Percentiles rank a stretch among this genome's conserved stretches.
phyloP scores from a whole-genome alignment of 1,140 invertebrate genomes.

The Temnothorax longispinosus region DNA sequence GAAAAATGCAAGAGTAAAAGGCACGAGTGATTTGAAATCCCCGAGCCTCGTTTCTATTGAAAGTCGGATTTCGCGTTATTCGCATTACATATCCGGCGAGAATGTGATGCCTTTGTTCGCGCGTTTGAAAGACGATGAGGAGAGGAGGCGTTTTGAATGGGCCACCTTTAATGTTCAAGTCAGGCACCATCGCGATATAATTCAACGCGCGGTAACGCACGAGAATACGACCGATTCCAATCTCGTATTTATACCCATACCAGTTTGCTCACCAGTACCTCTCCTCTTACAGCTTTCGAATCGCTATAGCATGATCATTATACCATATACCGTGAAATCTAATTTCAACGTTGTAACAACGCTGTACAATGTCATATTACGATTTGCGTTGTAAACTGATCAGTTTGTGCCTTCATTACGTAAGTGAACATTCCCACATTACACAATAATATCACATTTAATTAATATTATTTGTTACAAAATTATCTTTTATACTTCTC shows the following conservation, averaged over 20 bases:
- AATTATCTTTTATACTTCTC: neutral
- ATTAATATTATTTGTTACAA: neutral
- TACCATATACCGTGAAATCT: constrained; percentile 9
- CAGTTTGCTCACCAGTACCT: neutral
- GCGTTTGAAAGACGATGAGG: constrained; percentile 42
- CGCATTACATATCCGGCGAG: constrained; percentile 16
- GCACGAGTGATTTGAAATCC: neutral
- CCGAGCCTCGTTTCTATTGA: constrained; percentile 3
- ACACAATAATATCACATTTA: neutral
- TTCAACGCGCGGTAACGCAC: constrained; percentile 5
- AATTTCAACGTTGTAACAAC: constrained; percentile 1
- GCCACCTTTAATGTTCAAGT: constrained; percentile 22
- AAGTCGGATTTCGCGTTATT: constrained; percentile 36
- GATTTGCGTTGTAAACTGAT: neutral
- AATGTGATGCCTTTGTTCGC: constrained; percentile 24
- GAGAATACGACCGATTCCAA: constrained; percentile 38
- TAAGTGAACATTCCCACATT: neutral
- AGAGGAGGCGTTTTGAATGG: constrained; percentile 22
- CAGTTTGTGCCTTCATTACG: neutral
- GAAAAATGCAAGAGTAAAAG: neutral
- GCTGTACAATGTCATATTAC: neutral
- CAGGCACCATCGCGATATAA: constrained; percentile 5
- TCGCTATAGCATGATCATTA: constrained; percentile 12
- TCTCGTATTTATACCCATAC: constrained; percentile 7
- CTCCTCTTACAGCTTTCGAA: constrained; percentile 10